phyloP scores from a whole-genome alignment of 92 coral and sea anemone genomes.

The Blastomussa wellsi region DNA sequence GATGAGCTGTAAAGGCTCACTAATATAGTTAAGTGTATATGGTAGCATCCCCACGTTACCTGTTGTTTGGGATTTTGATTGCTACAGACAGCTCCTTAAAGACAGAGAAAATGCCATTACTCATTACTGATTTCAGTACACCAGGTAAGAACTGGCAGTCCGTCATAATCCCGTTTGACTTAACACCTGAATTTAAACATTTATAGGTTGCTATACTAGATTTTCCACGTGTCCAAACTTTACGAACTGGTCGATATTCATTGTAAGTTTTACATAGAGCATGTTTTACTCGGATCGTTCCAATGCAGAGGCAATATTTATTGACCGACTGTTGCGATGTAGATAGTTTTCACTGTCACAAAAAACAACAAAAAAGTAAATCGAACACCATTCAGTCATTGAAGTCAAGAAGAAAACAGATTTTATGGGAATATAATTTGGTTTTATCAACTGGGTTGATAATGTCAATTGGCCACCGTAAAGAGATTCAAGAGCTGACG shows the following conservation, averaged over 20 bases:
- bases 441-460: no score
- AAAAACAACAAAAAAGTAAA: no score
- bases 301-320: not conserved
- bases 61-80: not conserved
- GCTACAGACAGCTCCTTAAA: not conserved
- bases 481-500: no score
- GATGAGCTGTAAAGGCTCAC: no score
- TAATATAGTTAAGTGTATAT: no score
- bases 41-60: not conserved
- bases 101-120: not conserved
- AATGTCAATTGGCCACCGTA: no score
- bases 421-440: no score
- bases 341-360: no score
- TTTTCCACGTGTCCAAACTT: not conserved
- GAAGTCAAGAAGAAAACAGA: no score
- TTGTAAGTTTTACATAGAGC: not conserved
- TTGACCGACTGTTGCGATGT: not conserved
- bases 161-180: not conserved
- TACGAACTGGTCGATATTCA: not conserved
- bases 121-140: not conserved
- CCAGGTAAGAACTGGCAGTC: not conserved
- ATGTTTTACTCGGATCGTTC: not conserved
- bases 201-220: not conserved
- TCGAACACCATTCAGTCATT: no score
- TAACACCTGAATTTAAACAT: not conserved